These are phyloP conservation scores for Linurgus olivaceus DNA, from an alignment of 2,797 vertebrate species.

Conservation along the genomic window DNA sequence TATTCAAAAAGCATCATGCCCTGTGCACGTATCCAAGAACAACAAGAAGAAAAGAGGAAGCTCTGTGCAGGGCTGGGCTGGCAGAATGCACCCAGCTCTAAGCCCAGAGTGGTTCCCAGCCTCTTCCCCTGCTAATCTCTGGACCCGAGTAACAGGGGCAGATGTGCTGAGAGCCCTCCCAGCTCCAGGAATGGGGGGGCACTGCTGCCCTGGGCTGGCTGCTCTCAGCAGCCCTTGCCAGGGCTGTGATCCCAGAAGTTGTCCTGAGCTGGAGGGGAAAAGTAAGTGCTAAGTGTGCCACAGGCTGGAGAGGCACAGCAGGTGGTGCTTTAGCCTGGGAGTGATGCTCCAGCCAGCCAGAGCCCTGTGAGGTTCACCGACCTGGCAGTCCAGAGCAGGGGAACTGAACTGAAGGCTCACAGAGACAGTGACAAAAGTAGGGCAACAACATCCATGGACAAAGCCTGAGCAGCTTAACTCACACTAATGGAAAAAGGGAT, in stretches of 20 bases:
- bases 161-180: background rate
- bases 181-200: accelerated
- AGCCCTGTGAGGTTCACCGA: background rate
- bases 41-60: background rate
- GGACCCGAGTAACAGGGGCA: background rate
- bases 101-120: background rate
- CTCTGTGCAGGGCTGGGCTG: background rate
- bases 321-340: background rate
- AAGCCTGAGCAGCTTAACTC: background rate
- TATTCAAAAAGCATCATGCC: background rate
- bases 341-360: background rate
- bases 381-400: background rate
- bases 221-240: background rate
- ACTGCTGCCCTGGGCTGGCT: background rate
- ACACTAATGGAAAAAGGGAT: background rate
- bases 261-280: background rate
- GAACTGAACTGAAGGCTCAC: background rate
- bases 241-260: background rate
- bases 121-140: background rate
- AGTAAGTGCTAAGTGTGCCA: background rate
- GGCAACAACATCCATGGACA: background rate
- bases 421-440: background rate
- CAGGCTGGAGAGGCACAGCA: background rate
- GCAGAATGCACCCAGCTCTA: background rate
- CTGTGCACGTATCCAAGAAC: accelerated